phyloP scores from a whole-genome alignment of 2,888 invertebrate genomes.

The Dryocosmus kuriphilus region DNA sequence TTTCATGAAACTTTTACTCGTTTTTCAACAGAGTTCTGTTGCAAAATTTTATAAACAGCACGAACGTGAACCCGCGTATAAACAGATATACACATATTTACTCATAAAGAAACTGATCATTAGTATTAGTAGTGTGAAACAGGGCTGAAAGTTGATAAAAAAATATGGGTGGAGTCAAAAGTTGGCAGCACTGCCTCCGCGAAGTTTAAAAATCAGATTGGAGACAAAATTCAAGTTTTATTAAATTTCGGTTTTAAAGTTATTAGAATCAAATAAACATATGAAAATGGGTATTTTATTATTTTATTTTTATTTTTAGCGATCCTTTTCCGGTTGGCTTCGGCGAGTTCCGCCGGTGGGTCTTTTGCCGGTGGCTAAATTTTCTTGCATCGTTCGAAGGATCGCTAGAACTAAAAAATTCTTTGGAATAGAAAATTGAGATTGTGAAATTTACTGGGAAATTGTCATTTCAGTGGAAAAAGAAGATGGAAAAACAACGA shows the following conservation, averaged over 20 bases:
- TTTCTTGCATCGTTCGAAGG: conserved; percentile 24
- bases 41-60: background rate
- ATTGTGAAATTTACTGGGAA: background rate
- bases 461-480: conserved; percentile 81
- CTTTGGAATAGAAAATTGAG: background rate
- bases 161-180: background rate
- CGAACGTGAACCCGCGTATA: too few species aligned
- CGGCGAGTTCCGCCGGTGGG: conserved; percentile 36
- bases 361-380: background rate
- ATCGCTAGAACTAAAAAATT: conserved; percentile 35
- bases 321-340: conserved; percentile 27
- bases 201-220: background rate
- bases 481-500: conserved; percentile 83
- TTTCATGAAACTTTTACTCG: background rate
- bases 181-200: background rate
- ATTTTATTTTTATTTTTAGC: conserved; percentile 14
- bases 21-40: background rate
- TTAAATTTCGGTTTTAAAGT: background rate
- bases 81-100: too few species aligned
- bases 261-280: background rate
- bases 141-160: background rate
- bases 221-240: background rate
- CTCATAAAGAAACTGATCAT: background rate
- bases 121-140: background rate
- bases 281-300: background rate